phyloP scores from a whole-genome alignment of 2,888 invertebrate species.

The Heliconius cydno region DNA sequence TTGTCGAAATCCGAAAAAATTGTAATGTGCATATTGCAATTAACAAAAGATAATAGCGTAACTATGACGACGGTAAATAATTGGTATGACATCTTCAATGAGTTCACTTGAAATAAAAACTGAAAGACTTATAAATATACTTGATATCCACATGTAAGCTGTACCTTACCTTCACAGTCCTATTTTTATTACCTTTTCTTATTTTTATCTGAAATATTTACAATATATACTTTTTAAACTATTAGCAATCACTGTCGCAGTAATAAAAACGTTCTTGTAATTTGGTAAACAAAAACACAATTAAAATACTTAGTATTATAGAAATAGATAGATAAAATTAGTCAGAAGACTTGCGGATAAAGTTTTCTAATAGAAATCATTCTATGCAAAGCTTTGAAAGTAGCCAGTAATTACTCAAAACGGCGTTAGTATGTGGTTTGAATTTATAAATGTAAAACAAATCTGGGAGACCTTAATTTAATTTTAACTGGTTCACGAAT shows the following conservation, averaged over 20 bases:
- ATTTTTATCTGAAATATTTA: constrained; percentile 15
- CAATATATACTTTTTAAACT: neutral
- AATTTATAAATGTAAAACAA: constrained; percentile 10
- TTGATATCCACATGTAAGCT: neutral
- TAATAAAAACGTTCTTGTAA: neutral
- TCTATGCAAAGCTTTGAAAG: constrained; percentile 53
- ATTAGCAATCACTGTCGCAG: neutral
- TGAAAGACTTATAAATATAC: constrained; percentile 5
- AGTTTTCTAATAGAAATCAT: constrained; percentile 49
- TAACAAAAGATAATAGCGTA: constrained; percentile 20
- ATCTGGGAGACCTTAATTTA: constrained; percentile 1
- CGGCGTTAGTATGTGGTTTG: constrained; percentile 27
- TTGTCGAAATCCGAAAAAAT: constrained; percentile 53
- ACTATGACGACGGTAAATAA: constrained; percentile 18
- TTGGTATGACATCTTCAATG: constrained; percentile 32
- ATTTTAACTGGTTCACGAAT: neutral
- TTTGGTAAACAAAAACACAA: neutral
- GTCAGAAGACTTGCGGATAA: constrained; percentile 30
- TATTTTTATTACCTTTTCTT: constrained; percentile 7
- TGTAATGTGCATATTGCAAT: constrained; percentile 48
- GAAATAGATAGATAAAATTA: neutral
- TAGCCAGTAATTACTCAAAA: constrained; percentile 58
- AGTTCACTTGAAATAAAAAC: neutral
- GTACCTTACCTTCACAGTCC: constrained; percentile 11
- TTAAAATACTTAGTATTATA: neutral